These are phyloP conservation scores for Caradrina kadenii DNA, from an alignment of 2,888 invertebrate genomes.

Conservation along the genomic window DNA sequence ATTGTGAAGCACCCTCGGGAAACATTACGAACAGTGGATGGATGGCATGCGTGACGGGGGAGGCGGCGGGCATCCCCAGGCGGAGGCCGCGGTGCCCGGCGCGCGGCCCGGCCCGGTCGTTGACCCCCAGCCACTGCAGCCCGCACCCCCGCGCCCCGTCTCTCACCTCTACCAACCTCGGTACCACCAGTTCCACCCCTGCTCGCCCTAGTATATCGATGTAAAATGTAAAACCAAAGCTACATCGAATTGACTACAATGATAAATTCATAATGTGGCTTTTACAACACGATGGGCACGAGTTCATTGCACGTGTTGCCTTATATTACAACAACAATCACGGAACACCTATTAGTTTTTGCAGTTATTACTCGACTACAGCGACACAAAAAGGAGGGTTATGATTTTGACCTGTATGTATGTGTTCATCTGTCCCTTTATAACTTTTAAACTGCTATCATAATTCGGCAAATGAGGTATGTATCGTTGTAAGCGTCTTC, in stretches of 20 bases:
- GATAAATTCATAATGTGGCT: not conserved
- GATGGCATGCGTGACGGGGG: conserved; percentile 7
- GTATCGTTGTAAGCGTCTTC: too few species aligned
- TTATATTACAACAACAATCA: too few species aligned
- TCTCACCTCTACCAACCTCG: conserved; percentile 36
- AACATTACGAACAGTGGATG: conserved; percentile 21
- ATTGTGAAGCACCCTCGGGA: conserved; percentile 2
- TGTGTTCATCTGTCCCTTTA: too few species aligned
- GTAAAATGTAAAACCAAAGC: conserved; percentile 1
- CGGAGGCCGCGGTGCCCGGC: not conserved
- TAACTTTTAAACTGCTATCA: too few species aligned
- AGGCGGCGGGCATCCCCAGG: conserved; percentile 49
- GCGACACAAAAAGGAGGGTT: too few species aligned
- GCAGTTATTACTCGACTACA: too few species aligned
- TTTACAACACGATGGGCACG: too few species aligned
- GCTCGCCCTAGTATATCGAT: conserved; percentile 27
- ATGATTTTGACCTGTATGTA: too few species aligned
- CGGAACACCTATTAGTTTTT: too few species aligned
- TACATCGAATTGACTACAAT: not conserved
- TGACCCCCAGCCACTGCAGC: conserved; percentile 59
- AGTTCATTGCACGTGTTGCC: too few species aligned
- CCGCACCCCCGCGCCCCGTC: conserved; percentile 50
- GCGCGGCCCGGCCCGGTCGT: conserved; percentile 62
- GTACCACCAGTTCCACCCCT: conserved; percentile 19
- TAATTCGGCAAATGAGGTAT: too few species aligned